These are phyloP conservation scores for Pitangus sulphuratus DNA, from an alignment of 2,797 vertebrate genomes.

Conservation along the genomic window DNA sequence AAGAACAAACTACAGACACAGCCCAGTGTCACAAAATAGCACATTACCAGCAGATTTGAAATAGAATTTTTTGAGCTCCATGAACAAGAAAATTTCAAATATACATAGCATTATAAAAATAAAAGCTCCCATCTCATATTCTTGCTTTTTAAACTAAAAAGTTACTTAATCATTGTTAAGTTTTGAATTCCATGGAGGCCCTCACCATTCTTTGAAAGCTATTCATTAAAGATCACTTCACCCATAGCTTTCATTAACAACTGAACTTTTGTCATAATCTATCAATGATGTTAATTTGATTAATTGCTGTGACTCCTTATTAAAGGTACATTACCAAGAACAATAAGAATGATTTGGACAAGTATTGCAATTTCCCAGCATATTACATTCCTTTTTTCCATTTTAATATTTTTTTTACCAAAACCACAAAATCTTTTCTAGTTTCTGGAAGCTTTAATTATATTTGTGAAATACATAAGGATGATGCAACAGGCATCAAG, in stretches of 20 bases:
- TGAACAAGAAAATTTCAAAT: not conserved
- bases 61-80: not conserved
- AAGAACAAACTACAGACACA: not conserved
- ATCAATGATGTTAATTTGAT: not conserved
- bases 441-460: slow-evolving; percentile 33
- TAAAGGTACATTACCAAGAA: not conserved
- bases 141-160: slow-evolving; percentile 41
- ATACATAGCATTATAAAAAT: not conserved
- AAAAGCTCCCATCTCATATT: not conserved
- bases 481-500: slow-evolving; percentile 20
- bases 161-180: not conserved
- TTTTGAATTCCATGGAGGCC: slow-evolving; percentile 1
- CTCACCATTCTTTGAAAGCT: slow-evolving; percentile 52
- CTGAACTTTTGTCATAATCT: not conserved
- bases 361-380: not conserved
- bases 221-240: not conserved
- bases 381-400: not conserved
- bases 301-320: not conserved
- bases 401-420: not conserved
- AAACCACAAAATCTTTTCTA: not conserved
- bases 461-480: slow-evolving; percentile 49
- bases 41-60: not conserved
- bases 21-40: not conserved
- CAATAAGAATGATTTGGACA: not conserved
- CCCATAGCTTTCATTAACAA: not conserved